These are phyloP conservation scores for Diorhabda carinulata DNA, from an alignment of 1,140 invertebrate genomes.

Conservation along the genomic window DNA sequence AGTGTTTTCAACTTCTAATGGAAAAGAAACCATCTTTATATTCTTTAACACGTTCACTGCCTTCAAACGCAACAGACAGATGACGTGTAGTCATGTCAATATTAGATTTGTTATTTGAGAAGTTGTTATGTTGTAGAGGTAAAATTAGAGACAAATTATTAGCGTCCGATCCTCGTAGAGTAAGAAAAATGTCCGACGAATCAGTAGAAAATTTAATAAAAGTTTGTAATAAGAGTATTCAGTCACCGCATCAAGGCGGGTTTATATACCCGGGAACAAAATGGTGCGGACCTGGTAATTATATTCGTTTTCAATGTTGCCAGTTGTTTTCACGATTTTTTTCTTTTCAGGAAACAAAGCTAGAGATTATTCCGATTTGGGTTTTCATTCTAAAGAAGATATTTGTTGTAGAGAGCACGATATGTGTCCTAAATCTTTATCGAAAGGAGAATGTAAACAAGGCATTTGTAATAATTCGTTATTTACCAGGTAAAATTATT, in stretches of 20 bases:
- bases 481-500: slow-evolving; percentile 55
- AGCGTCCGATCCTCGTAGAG: slow-evolving; percentile 55
- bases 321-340: neutral
- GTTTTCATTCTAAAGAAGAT: slow-evolving; percentile 61
- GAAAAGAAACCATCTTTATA: too few species aligned
- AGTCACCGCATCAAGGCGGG: slow-evolving; percentile 45
- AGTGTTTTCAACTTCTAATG: too few species aligned
- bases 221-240: slow-evolving; percentile 52
- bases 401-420: slow-evolving; percentile 75
- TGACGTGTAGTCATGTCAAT: too few species aligned
- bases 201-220: slow-evolving; percentile 57
- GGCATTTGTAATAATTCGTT: slow-evolving; percentile 66
- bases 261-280: slow-evolving; percentile 55
- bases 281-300: slow-evolving; percentile 64
- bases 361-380: slow-evolving; percentile 61
- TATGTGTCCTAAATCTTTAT: slow-evolving; percentile 61
- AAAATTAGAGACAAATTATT: slow-evolving; percentile 59
- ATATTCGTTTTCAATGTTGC: slow-evolving; percentile 14
- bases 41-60: too few species aligned
- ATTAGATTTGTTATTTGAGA: too few species aligned
- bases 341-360: slow-evolving; percentile 30
- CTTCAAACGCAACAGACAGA: too few species aligned
- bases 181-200: slow-evolving; percentile 58
- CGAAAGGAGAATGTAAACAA: slow-evolving; percentile 57
- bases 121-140: slow-evolving; percentile 46